A percentile compares a stretch with the other conserved stretches of the same genome.
Conservation (phyloP, 2,888 invertebrate genomes). For the Cylindroiulus punctatus region DNA sequence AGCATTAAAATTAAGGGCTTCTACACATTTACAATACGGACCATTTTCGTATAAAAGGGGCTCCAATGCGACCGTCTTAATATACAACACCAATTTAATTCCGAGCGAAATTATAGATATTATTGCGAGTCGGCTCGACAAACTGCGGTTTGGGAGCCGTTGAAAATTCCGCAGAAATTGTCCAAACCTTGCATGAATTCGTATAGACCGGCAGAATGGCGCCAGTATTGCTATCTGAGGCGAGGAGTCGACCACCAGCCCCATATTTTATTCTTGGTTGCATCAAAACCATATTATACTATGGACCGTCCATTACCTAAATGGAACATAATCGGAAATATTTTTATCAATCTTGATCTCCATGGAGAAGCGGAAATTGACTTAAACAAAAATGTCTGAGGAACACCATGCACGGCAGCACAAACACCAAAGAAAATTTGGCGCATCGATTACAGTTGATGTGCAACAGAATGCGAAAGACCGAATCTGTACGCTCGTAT, state of each 20-base stretch:
- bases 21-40: slow-evolving; percentile 15
- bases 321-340: too few relatives aligned
- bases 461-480: too few relatives aligned
- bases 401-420: too few relatives aligned
- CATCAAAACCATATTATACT: background rate
- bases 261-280: background rate
- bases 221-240: background rate
- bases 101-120: slow-evolving; percentile 25
- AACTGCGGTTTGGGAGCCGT: background rate
- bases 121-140: slow-evolving; percentile 8
- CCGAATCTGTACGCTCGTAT: too few relatives aligned
- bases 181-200: background rate
- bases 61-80: slow-evolving; percentile 21
- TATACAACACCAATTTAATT: slow-evolving; percentile 37
- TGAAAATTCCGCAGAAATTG: slow-evolving; percentile 6
- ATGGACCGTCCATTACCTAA: too few relatives aligned
- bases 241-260: background rate
- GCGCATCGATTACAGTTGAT: too few relatives aligned
- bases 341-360: too few relatives aligned
- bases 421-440: too few relatives aligned
- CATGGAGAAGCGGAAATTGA: too few relatives aligned
- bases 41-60: slow-evolving; percentile 16
- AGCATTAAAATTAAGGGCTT: slow-evolving; percentile 37
- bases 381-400: too few relatives aligned
- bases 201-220: background rate